A percentile compares a stretch with the other conserved stretches of the same genome.
These are phyloP conservation scores for Beris chalybata DNA, from an alignment of 2,888 invertebrate genomes.

Conservation along the genomic window DNA sequence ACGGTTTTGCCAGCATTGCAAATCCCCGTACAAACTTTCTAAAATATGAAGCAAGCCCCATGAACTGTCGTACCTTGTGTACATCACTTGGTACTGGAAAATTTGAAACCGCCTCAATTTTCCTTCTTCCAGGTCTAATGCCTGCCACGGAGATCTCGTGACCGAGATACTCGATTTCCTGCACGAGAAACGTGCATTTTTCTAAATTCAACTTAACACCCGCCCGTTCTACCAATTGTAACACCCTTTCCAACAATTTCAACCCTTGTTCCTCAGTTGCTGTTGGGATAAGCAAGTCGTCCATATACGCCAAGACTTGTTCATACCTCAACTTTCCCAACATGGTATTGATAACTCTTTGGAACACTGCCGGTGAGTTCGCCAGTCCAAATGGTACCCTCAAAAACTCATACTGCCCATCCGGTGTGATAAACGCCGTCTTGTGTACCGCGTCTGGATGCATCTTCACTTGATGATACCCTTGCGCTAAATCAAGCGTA, in stretches of 20 bases:
- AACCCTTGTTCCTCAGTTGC: too few relatives aligned
- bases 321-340: too few relatives aligned
- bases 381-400: slow-evolving; percentile 44
- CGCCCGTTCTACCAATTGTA: background rate
- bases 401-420: slow-evolving; percentile 45
- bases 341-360: too few relatives aligned
- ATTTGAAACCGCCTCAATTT: background rate
- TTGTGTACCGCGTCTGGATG: slow-evolving; percentile 21
- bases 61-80: too few relatives aligned
- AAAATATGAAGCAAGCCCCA: background rate
- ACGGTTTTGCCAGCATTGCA: too few relatives aligned
- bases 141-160: background rate
- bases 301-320: slow-evolving; percentile 33
- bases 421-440: slow-evolving; percentile 44
- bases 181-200: too few relatives aligned
- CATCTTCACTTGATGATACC: slow-evolving; percentile 1
- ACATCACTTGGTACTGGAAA: background rate
- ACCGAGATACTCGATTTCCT: background rate
- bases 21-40: background rate
- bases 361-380: slow-evolving; percentile 43
- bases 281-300: slow-evolving; percentile 5
- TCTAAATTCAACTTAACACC: too few relatives aligned
- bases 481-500: too few relatives aligned
- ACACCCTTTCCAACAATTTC: too few relatives aligned
- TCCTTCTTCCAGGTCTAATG: background rate